These are phyloP conservation scores for Acomys russatus DNA, from an alignment of 2,797 vertebrate species.

Conservation along the genomic window DNA sequence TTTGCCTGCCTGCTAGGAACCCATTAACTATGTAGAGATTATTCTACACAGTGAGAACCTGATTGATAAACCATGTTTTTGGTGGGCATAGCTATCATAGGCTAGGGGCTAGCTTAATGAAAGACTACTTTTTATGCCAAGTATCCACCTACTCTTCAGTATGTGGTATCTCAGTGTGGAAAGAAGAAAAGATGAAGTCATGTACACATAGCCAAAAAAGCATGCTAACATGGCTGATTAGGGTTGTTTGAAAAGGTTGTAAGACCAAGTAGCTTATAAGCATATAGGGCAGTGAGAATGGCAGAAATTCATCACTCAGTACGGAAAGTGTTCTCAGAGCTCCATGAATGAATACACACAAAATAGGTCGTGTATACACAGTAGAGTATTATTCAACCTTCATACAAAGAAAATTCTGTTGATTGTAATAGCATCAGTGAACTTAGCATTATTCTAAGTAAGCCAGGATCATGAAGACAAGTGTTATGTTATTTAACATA, in stretches of 20 bases:
- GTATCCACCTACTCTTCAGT: neutral
- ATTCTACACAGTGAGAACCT: neutral
- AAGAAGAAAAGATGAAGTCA: neutral
- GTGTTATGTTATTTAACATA: neutral
- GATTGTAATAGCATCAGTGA: neutral
- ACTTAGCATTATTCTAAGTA: neutral
- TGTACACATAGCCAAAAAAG: neutral
- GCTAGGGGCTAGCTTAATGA: neutral
- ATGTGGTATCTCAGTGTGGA: neutral
- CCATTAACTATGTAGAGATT: neutral
- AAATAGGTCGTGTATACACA: neutral
- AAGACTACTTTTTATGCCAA: neutral
- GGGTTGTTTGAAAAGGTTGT: neutral
- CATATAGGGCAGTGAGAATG: neutral
- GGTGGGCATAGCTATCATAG: neutral
- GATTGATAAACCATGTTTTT: neutral
- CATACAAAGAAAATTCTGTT: neutral
- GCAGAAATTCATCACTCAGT: neutral
- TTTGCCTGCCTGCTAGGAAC: slow-evolving; percentile 2
- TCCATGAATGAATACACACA: neutral
- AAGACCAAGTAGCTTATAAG: slow-evolving; percentile 19
- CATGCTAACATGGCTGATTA: neutral
- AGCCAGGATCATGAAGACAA: neutral
- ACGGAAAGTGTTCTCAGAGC: neutral
- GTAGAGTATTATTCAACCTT: neutral